Evolutionary conservation across 2,113 vertebrate genomes (phyloP), one percentile per base, ranked within the genome.

Genomic region (Tragelaphus strepsiceros): DNA sequence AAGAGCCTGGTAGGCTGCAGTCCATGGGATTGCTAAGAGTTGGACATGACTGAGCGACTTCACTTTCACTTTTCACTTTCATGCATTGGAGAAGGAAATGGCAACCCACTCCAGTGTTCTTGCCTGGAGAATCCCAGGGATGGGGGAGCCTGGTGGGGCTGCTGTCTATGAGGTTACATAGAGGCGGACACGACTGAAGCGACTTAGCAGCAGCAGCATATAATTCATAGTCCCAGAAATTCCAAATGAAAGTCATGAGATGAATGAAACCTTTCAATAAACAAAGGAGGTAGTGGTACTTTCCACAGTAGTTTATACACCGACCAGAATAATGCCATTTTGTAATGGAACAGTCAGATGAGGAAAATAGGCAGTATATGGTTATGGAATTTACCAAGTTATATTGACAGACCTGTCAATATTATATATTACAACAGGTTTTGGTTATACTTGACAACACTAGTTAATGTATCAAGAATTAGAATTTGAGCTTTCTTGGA

Each of bases 191-290:
- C 5, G 43, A 43, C 43, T 43, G 43, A 43, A 43, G 43, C 6
- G 43, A 43, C 43, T 43, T 6, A 43, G 43, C 6, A 43, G 43
- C 43, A 43, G 43, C 43, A 43, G 39, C 39, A 43, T 43, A 96
- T 39, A 94, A 90, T 96, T 97, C 39, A 81, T 87, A 74, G 87
- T 85, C 89, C 4, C 0, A 88, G 80, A 90, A 90, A 97, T 88
- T 54, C 30, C 77, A 97, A 95, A 82, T 71, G 92, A 88, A 97
- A 96, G 96, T 91, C 64, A 93, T 91, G 78, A 78, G 46, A 30
- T 12, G 61, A 94, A 92, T 93, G 64, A 46, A 12, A 7, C 10
- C 13, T 58, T 87, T 80, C 64, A 62, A 49, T 93, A 90, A 96
- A n/a, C 59, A 64, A 64, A 83, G 56, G 98, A 97, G 43, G 19